Conservation (phyloP, 2,888 invertebrate species). For the Rugalucina vietnamica region DNA sequence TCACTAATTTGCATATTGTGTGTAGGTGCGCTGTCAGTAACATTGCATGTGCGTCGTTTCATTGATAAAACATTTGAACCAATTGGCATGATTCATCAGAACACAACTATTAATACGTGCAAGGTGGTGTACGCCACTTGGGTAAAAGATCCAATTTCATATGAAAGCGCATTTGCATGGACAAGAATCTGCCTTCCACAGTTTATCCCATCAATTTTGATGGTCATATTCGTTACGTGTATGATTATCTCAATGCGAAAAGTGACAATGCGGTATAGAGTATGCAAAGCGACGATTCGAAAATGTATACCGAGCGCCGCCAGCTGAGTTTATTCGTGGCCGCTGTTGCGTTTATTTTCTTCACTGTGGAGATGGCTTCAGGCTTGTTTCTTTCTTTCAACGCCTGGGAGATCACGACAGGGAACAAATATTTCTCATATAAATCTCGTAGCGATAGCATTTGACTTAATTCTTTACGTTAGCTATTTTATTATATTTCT, state of each 20-base stretch:
- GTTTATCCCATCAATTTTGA: not conserved
- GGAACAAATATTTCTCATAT: not conserved
- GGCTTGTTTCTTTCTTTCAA: not conserved
- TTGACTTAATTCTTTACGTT: not conserved
- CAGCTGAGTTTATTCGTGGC: not conserved
- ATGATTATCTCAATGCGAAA: not conserved
- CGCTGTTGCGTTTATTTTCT: not conserved
- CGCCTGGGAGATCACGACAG: not conserved
- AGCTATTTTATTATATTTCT: conserved; percentile 11
- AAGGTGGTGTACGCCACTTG: not conserved
- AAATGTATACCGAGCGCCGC: not conserved
- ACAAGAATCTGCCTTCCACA: not conserved
- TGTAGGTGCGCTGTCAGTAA: not conserved
- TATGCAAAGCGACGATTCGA: not conserved
- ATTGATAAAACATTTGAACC: not conserved
- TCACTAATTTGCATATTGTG: not conserved
- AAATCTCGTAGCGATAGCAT: not conserved
- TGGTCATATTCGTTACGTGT: not conserved
- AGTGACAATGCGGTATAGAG: too few species aligned
- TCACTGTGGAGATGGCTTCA: not conserved
- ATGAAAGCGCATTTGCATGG: not conserved
- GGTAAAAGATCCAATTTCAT: not conserved
- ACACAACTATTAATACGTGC: not conserved
- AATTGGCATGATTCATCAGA: too few species aligned
- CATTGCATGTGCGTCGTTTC: not conserved